phyloP scores from a whole-genome alignment of 2,797 vertebrate genomes.

The Sebastes baramenuke region DNA sequence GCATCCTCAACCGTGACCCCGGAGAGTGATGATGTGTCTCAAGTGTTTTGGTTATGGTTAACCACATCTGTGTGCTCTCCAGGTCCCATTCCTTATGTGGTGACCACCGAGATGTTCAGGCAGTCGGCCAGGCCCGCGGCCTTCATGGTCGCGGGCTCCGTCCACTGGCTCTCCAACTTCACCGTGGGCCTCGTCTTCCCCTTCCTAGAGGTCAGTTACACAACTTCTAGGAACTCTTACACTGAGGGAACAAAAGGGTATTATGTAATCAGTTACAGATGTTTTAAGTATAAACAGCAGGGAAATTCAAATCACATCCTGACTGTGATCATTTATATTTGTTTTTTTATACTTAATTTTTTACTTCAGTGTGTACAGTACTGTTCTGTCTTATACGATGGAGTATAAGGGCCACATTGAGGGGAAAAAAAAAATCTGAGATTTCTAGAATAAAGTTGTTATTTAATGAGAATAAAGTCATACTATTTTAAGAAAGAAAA shows the following conservation, averaged over 20 bases:
- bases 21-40: slow-evolving; percentile 36
- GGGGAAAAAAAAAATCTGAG: too few relatives aligned
- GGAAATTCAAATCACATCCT: not conserved
- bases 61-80: slow-evolving; percentile 43
- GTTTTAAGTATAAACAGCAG: not conserved
- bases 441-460: too few relatives aligned
- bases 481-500: too few relatives aligned
- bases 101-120: slow-evolving; percentile 94
- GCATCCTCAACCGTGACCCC: slow-evolving; percentile 1
- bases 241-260: not conserved
- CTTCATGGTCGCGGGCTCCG: slow-evolving; percentile 92
- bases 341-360: not conserved
- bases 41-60: slow-evolving; percentile 30
- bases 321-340: not conserved
- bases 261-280: not conserved
- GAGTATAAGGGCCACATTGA: too few relatives aligned
- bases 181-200: slow-evolving; percentile 90
- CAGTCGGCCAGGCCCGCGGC: slow-evolving; percentile 91
- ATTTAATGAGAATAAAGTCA: too few relatives aligned
- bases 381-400: accelerated
- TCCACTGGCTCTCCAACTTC: slow-evolving; percentile 96
- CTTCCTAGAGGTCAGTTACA: slow-evolving; percentile 88
- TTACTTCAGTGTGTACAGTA: not conserved
- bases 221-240: not conserved
- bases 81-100: slow-evolving; percentile 91